Percentiles rank a stretch among this genome's conserved stretches.
These are phyloP conservation scores for Pitta sordida DNA, from an alignment of 2,113 vertebrate species.

Conservation along the genomic window DNA sequence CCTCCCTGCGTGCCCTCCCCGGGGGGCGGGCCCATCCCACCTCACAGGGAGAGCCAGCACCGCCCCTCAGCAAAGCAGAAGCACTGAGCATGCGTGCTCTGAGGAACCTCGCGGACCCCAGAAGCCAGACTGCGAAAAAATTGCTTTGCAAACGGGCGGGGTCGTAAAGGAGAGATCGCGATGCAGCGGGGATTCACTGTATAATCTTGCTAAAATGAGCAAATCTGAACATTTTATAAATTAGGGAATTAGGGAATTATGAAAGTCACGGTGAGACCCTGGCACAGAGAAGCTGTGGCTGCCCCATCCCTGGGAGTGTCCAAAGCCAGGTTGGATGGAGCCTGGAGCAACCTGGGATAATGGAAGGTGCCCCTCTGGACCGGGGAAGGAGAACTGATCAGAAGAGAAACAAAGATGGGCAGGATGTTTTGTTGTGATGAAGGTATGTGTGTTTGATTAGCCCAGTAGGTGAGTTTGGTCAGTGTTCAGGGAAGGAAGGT, in stretches of 20 bases:
- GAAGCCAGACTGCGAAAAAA: too few species aligned
- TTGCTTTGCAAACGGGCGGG: too few species aligned
- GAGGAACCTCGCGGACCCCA: too few species aligned
- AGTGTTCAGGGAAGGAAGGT: fast-evolving
- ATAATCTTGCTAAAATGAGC: background rate
- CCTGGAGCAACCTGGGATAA: background rate
- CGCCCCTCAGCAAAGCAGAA: too few species aligned
- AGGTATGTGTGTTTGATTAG: background rate
- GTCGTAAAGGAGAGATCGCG: too few species aligned
- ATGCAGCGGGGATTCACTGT: too few species aligned
- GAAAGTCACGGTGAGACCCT: background rate
- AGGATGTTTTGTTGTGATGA: fast-evolving
- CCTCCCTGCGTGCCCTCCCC: too few species aligned
- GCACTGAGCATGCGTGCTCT: too few species aligned
- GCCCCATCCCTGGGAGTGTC: background rate
- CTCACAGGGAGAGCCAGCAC: too few species aligned
- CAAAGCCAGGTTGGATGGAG: background rate
- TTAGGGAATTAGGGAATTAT: background rate
- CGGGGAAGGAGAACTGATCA: fast-evolving
- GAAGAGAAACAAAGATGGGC: fast-evolving
- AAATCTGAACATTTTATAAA: background rate
- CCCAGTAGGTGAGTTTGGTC: background rate
- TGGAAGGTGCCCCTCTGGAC: too few species aligned
- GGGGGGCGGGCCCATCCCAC: too few species aligned
- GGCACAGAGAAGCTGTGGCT: background rate